phyloP scores from a whole-genome alignment of 2,888 invertebrate species.

The Cerceris ruficornis region DNA sequence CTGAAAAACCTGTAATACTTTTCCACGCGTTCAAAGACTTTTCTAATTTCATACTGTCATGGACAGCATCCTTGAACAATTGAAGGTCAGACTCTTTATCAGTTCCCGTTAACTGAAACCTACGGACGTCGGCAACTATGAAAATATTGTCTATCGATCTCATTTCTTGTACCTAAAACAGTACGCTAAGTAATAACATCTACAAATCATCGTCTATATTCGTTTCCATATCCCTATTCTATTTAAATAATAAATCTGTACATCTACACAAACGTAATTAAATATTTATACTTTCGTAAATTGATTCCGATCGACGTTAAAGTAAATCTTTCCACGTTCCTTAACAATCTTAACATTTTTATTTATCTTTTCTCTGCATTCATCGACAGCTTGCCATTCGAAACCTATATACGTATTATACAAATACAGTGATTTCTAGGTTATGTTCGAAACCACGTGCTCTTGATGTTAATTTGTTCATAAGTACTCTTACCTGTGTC shows the following conservation, averaged over 20 bases:
- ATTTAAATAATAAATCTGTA: not conserved
- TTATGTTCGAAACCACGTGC: slow-evolving; percentile 42
- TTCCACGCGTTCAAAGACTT: slow-evolving; percentile 71
- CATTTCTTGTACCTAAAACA: slow-evolving; percentile 68
- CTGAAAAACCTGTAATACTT: slow-evolving; percentile 61
- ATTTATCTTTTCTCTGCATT: slow-evolving; percentile 68
- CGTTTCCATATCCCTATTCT: not conserved
- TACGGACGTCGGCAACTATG: slow-evolving; percentile 65
- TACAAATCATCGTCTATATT: not conserved
- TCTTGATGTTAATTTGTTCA: not conserved
- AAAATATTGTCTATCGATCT: slow-evolving; percentile 74
- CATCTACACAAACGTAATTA: not conserved
- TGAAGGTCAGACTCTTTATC: slow-evolving; percentile 62
- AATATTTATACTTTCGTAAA: slow-evolving; percentile 63
- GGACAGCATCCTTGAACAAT: slow-evolving; percentile 56
- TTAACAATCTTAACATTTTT: slow-evolving; percentile 62
- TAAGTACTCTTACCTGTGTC: slow-evolving; percentile 65
- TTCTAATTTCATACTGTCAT: slow-evolving; percentile 55
- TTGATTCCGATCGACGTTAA: slow-evolving; percentile 63
- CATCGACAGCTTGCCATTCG: slow-evolving; percentile 74
- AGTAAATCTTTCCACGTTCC: slow-evolving; percentile 72
- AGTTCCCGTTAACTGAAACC: slow-evolving; percentile 53
- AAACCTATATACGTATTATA: slow-evolving; percentile 66
- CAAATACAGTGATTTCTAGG: slow-evolving; percentile 33
- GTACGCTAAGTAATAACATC: not conserved